Evolutionary conservation across 23 tunicate species (phyloP), one percentile per base, ranked within the genome.

Genomic region (Ciona savignyi): DNA sequence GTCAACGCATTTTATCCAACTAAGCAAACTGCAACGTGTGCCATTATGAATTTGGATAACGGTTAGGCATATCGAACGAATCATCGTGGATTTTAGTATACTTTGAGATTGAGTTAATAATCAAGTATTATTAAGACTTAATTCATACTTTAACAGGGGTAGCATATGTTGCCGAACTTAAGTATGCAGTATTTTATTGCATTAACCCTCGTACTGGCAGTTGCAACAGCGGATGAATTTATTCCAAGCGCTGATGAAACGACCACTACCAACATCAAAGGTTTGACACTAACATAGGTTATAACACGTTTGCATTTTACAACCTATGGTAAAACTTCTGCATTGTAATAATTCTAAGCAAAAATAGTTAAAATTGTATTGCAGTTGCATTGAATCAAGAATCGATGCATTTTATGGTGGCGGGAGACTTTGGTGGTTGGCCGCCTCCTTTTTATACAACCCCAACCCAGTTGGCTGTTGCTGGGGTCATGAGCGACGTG

Each of bases 391-490:
- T 74, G 42, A 65, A 77, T 42, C 72, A 66, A 23, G 81, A 77
- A 1, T 23, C 34, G 25, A 68, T 77, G 9, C 34, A 77, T 34
- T 84, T 84, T 64, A 25, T 84, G 64, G 77, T 84, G 25, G 82
- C 89, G 33, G 89, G 89, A 20, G 89, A 84, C 31, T 79, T 68
- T 49, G 89, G 89, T 2, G 89, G 89, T 1, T 77, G 81, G 71
- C 89, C 89, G 1, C 78, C 81, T 20, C 89, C 89, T 23, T 77
- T 84, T 48, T 84, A 77, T 35, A 79, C 89, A 23, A 84, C 89
- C 24, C 77, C 81, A 33, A 70, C 77, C 34, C 89, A 84, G 27
- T 25, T 33, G 25, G 77, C 74, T 20, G 83, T 77, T 3, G 89
- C 89, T 4, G 89, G 65, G 49, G 15, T 23, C 34, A 84, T 84